Conservation (phyloP, 2,113 vertebrate species). For the Dicentrarchus labrax region DNA sequence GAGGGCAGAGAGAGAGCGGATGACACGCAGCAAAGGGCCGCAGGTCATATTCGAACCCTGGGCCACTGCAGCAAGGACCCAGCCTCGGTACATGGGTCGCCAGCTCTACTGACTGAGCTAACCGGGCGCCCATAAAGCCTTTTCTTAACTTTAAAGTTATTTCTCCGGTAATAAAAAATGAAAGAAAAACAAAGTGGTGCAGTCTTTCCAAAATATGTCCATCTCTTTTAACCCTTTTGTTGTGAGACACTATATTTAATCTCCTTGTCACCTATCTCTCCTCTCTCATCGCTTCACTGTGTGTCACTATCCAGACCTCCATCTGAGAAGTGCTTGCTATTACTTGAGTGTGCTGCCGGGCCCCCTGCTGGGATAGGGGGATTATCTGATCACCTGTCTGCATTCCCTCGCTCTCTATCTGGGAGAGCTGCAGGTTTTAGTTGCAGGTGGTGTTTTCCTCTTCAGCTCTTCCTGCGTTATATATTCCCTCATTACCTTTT, state of each 20-base stretch:
- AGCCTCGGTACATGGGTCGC: no score
- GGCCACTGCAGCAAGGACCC: no score
- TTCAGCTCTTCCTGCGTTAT: conserved; percentile 9
- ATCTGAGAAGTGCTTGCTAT: conserved; percentile 63
- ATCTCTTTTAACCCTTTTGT: conserved; percentile 27
- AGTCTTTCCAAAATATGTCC: neutral
- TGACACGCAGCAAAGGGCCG: no score
- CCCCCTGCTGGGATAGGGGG: conserved; percentile 63
- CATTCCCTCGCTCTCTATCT: conserved; percentile 48
- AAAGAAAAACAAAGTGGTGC: neutral
- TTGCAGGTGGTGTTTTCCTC: conserved; percentile 57
- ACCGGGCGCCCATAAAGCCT: no score
- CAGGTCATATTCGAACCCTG: no score
- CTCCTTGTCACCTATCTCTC: conserved; percentile 37
- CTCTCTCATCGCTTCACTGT: conserved; percentile 43
- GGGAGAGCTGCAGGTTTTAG: conserved; percentile 41
- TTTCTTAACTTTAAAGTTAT: neutral
- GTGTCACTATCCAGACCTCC: conserved; percentile 65
- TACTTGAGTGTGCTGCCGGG: conserved; percentile 46
- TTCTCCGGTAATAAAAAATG: neutral
- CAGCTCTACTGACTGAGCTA: no score
- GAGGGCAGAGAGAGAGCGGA: no score
- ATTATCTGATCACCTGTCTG: conserved; percentile 78
- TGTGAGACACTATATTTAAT: conserved; percentile 33
- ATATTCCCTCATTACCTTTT: conserved; percentile 36